These are phyloP conservation scores for Scytalopus superciliaris DNA, from an alignment of 2,113 vertebrate genomes.

Conservation along the genomic window DNA sequence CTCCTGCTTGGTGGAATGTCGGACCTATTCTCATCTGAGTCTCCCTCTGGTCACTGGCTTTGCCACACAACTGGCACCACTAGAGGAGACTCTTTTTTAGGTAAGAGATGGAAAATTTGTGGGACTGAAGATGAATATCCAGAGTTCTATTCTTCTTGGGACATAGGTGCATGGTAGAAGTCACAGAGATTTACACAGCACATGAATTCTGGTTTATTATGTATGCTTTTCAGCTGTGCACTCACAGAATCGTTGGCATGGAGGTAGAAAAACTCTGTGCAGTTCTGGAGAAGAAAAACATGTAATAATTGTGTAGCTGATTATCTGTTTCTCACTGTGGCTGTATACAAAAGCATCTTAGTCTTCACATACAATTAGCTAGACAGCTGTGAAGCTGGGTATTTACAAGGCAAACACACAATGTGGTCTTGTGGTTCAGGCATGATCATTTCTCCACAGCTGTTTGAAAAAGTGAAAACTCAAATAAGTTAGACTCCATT, in stretches of 20 bases:
- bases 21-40: not conserved
- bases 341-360: not conserved
- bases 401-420: not conserved
- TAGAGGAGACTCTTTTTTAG: not conserved
- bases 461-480: not conserved
- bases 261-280: not conserved
- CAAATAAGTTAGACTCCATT: not conserved
- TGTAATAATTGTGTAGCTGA: not conserved
- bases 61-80: not conserved
- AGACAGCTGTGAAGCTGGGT: not conserved
- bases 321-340: not conserved
- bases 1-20: conserved; percentile 26
- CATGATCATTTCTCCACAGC: not conserved
- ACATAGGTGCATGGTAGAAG: not conserved
- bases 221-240: not conserved
- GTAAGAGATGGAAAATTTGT: not conserved
- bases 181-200: rapidly evolving
- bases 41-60: not conserved
- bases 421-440: not conserved
- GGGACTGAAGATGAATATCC: not conserved
- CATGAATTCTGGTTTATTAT: not conserved
- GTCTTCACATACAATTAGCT: not conserved
- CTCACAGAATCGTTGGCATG: not conserved
- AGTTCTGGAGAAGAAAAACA: not conserved
- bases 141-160: not conserved